Evolutionary conservation across 1,140 invertebrate species (phyloP).

Genomic region (Thalassaphorura encarpata): DNA sequence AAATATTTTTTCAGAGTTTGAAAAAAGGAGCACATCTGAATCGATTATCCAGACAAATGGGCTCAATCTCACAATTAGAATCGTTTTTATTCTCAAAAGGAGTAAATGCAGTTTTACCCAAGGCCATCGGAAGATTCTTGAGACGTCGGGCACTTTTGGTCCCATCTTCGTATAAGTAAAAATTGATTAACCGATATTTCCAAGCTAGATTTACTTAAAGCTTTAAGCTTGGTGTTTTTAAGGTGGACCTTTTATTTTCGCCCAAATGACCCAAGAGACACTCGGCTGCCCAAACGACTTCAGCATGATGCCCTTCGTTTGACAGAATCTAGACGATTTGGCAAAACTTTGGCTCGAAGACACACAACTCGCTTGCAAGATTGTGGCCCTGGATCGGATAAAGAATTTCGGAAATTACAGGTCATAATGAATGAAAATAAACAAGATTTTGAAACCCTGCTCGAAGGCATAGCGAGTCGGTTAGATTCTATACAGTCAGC

Average conservation of each 20-base stretch:
- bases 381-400: too few relatives aligned
- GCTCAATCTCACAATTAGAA: conserved; percentile 64
- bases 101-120: conserved; percentile 50
- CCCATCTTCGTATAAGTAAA: conserved; percentile 40
- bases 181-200: background rate
- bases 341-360: too few relatives aligned
- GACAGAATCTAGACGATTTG: background rate
- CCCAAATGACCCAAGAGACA: conserved; percentile 3
- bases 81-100: conserved; percentile 65
- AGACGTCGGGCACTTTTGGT: conserved; percentile 56
- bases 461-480: too few relatives aligned
- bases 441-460: too few relatives aligned
- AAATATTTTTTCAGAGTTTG: conserved; percentile 42
- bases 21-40: conserved; percentile 66
- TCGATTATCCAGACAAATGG: conserved; percentile 61
- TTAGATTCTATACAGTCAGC: too few relatives aligned
- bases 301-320: background rate
- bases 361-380: too few relatives aligned
- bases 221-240: background rate
- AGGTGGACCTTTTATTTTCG: conserved; percentile 10
- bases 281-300: background rate
- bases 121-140: conserved; percentile 49
- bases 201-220: background rate
- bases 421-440: too few relatives aligned
- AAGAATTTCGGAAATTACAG: too few relatives aligned